Evolutionary conservation across 2,113 vertebrate genomes (phyloP).

Genomic region (Forbesichthys agassizii): DNA sequence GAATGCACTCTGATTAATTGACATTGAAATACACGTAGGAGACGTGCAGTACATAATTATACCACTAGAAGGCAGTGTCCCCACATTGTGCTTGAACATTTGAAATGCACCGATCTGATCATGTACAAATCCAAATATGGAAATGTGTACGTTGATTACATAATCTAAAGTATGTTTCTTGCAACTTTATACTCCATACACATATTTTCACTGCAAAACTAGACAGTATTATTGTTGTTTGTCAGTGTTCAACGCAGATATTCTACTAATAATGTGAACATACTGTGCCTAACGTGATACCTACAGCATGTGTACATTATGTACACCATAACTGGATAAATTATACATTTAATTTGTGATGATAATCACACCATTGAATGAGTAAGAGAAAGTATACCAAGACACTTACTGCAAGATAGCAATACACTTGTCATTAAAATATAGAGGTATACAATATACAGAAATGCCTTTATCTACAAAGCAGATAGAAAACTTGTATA

Average conservation of each 20-base stretch:
- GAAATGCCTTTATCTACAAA: conserved; percentile 8
- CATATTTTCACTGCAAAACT: no score
- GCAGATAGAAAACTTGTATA: background rate
- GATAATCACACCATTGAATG: conserved; percentile 30
- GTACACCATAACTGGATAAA: no score
- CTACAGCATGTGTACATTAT: no score
- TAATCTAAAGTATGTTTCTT: no score
- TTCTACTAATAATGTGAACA: no score
- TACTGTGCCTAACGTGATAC: no score
- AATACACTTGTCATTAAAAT: conserved; percentile 2
- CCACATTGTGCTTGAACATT: background rate
- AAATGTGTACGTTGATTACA: no score
- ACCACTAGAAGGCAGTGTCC: conserved; percentile 51
- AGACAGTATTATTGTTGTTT: no score
- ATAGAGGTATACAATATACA: conserved; percentile 6
- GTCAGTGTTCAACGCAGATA: no score
- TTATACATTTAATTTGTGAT: conserved; percentile 15
- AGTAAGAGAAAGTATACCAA: conserved; percentile 55
- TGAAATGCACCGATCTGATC: background rate
- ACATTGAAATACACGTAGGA: background rate
- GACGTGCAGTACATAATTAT: background rate
- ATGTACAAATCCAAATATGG: background rate
- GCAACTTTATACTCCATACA: no score
- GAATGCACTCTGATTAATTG: no score
- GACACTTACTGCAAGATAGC: conserved; percentile 6